phyloP scores from a whole-genome alignment of 2,888 invertebrate species.

The Meiosimyza platycephala region DNA sequence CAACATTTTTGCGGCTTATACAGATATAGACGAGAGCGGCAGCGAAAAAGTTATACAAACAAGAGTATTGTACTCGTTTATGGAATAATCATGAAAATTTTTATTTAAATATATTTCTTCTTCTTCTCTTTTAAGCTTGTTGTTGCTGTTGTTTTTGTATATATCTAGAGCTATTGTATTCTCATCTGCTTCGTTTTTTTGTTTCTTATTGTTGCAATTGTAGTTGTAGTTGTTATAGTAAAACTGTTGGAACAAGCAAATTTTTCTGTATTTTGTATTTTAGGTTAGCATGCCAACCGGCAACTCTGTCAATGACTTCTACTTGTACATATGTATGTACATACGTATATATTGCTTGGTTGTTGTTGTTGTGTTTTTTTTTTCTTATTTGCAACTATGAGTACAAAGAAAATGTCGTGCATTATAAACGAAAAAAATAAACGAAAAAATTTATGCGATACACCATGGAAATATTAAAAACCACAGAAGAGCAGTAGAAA shows the following conservation, averaged over 20 bases:
- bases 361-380: not conserved
- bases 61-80: conserved; percentile 6
- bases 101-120: conserved; percentile 23
- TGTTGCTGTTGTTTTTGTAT: not conserved
- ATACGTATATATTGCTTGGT: not conserved
- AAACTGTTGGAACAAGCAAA: not conserved
- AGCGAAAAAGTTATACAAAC: not conserved
- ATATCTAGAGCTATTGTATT: not conserved
- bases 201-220: conserved; percentile 22
- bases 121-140: conserved; percentile 28
- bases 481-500: too few relatives aligned
- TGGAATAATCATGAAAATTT: conserved; percentile 23
- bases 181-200: not conserved
- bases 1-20: conserved; percentile 38
- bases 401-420: conserved; percentile 3
- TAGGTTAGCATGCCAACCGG: conserved; percentile 49
- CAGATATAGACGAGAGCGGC: not conserved
- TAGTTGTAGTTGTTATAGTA: conserved; percentile 1
- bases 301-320: conserved; percentile 30
- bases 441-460: too few relatives aligned
- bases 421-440: too few relatives aligned
- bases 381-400: conserved; percentile 9
- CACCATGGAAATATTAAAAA: too few relatives aligned
- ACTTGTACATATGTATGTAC: conserved; percentile 5
- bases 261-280: conserved; percentile 29